These are phyloP conservation scores for Actinernus sp. DNA, from an alignment of 92 coral and sea anemone genomes.

Conservation along the genomic window DNA sequence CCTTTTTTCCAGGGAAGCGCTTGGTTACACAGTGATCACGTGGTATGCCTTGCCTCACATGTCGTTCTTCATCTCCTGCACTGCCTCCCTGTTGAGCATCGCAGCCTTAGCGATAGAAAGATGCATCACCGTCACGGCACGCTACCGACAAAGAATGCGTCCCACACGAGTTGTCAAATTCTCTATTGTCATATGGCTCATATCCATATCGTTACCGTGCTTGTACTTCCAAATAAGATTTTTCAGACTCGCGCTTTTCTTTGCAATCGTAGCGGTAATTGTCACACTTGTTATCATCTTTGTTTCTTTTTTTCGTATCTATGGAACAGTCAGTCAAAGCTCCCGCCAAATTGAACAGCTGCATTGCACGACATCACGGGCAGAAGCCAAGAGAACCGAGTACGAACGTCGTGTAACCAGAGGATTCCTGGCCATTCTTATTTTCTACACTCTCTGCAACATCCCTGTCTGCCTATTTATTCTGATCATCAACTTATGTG, in stretches of 20 bases:
- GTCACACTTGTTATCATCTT: conserved; percentile 33
- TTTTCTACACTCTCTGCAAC: conserved; percentile 65
- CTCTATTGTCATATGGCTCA: conserved; percentile 62
- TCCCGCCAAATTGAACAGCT: too few species aligned
- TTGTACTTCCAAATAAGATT: conserved; percentile 62
- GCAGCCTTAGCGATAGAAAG: conserved; percentile 81
- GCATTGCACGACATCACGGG: too few species aligned
- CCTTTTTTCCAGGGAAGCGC: conserved; percentile 56
- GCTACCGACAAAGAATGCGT: conserved; percentile 44
- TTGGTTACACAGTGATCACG: conserved; percentile 44
- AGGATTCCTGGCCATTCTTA: conserved; percentile 68
- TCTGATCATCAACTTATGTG: conserved; percentile 83
- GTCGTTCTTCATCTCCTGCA: conserved; percentile 77
- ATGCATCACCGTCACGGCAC: conserved; percentile 69
- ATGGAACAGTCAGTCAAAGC: conserved; percentile 22
- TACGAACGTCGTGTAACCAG: conserved; percentile 65
- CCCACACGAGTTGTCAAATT: conserved; percentile 34
- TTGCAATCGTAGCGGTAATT: conserved; percentile 64
- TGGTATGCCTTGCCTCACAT: conserved; percentile 62
- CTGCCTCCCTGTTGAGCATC: conserved; percentile 79
- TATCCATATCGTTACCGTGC: conserved; percentile 57
- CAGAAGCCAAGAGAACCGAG: conserved; percentile 24
- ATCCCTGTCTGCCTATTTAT: conserved; percentile 77
- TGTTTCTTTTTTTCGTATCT: conserved; percentile 58
- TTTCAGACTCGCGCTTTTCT: conserved; percentile 62